phyloP scores from a whole-genome alignment of 2,113 vertebrate genomes.

The Phodopus roborovskii region DNA sequence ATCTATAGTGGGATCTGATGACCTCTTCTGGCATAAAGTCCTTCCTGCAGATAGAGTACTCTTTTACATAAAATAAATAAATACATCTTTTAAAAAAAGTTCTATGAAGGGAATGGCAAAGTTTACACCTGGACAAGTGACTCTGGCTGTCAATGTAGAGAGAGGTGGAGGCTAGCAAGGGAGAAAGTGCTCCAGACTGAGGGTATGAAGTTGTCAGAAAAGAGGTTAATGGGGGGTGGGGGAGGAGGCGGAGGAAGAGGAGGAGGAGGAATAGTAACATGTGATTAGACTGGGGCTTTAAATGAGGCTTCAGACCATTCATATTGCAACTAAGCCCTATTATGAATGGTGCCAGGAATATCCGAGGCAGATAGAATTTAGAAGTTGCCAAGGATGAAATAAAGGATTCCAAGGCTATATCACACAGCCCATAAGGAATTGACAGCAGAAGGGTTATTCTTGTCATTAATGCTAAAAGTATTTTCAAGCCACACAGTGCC shows the following conservation, averaged over 20 bases:
- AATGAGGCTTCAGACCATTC: not conserved
- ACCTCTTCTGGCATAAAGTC: not conserved
- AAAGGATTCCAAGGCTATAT: not conserved
- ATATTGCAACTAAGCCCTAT: slow-evolving; percentile 44
- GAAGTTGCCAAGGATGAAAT: not conserved
- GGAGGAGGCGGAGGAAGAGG: too few relatives aligned
- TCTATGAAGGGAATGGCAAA: not conserved
- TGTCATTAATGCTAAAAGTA: not conserved
- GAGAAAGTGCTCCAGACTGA: not conserved
- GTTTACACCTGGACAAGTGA: not conserved
- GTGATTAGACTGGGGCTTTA: not conserved
- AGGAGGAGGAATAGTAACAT: not conserved
- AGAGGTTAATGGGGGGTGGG: not conserved
- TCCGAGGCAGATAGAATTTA: not conserved
- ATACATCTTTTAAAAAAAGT: not conserved
- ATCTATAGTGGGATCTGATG: not conserved
- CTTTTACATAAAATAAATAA: not conserved
- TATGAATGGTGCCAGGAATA: not conserved
- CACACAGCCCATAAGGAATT: not conserved
- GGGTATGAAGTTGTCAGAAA: not conserved
- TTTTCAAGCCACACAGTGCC: not conserved
- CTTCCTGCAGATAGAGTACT: not conserved
- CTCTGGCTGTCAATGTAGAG: not conserved
- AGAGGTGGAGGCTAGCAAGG: not conserved
- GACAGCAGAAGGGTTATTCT: slow-evolving; percentile 12